phyloP scores from a whole-genome alignment of 2,888 invertebrate species.

The Metellina segmentata region DNA sequence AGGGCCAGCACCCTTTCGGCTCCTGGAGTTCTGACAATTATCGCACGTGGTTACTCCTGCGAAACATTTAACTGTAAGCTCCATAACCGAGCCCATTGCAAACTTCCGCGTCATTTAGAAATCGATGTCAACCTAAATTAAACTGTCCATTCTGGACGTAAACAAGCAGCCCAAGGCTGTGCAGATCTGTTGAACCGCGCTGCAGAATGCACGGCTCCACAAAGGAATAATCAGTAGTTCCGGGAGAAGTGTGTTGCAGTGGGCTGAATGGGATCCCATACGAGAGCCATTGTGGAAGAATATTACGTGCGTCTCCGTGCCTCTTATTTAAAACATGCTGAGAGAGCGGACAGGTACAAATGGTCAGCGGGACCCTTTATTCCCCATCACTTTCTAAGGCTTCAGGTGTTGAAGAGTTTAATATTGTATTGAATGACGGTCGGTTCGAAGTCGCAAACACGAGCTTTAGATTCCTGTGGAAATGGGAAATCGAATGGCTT shows the following conservation, averaged over 20 bases:
- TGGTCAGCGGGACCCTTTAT: no score
- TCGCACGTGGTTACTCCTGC: neutral
- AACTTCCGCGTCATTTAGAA: slow-evolving; percentile 21
- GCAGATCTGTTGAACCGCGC: neutral
- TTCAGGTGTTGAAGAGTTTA: no score
- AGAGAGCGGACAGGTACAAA: no score
- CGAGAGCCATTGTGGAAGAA: neutral
- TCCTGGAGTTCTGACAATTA: slow-evolving; percentile 12
- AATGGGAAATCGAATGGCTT: no score
- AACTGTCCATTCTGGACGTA: slow-evolving; percentile 30
- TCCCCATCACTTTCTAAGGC: no score
- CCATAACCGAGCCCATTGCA: neutral
- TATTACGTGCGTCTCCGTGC: neutral
- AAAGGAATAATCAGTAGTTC: slow-evolving; percentile 6
- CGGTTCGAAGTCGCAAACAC: no score
- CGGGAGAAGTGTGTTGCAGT: neutral
- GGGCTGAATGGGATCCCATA: no score
- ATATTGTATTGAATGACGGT: no score
- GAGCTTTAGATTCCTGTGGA: no score
- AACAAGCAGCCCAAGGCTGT: slow-evolving; percentile 15
- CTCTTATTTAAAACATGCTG: neutral
- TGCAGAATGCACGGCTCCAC: neutral
- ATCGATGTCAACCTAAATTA: slow-evolving; percentile 43
- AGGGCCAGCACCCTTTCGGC: neutral
- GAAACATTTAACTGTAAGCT: slow-evolving; percentile 30